Evolutionary conservation across 2,113 vertebrate species (phyloP).

Genomic region (Charina bottae): DNA sequence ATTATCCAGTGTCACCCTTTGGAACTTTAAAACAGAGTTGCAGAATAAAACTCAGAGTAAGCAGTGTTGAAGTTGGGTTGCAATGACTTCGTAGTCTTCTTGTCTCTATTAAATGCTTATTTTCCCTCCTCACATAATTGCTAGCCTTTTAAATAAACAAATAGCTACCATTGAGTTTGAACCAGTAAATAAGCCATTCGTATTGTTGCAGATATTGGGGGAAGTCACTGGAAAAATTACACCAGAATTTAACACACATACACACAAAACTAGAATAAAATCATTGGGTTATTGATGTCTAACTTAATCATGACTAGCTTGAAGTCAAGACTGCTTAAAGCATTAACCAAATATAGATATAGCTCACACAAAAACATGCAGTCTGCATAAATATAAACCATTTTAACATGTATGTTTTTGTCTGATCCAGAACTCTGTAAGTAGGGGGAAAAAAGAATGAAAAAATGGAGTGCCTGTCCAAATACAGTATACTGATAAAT

Average conservation of each 20-base stretch:
- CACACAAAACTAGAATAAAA: neutral
- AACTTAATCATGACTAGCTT: neutral
- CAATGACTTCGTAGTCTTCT: conserved; percentile 62
- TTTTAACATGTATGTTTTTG: neutral
- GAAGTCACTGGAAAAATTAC: neutral
- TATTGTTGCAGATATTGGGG: neutral
- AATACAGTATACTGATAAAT: too few species aligned
- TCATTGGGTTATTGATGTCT: neutral
- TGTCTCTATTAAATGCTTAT: conserved; percentile 77
- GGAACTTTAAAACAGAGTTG: conserved; percentile 67
- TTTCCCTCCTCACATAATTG: conserved; percentile 75
- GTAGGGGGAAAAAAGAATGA: too few species aligned
- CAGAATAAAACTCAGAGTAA: conserved; percentile 45
- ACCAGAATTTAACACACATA: neutral
- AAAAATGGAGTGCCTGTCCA: neutral
- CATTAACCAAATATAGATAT: neutral
- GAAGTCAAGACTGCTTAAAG: neutral
- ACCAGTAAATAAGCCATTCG: conserved; percentile 25
- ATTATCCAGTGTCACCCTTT: conserved; percentile 73
- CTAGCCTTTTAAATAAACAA: conserved; percentile 75
- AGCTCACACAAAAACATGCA: neutral
- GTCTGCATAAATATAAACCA: neutral
- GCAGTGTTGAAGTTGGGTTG: conserved; percentile 73
- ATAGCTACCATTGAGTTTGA: conserved; percentile 72
- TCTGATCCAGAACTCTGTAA: neutral